Evolutionary conservation across 37 sponge, comb jelly and placozoan species (phyloP).

Genomic region (Beroe ovata): DNA sequence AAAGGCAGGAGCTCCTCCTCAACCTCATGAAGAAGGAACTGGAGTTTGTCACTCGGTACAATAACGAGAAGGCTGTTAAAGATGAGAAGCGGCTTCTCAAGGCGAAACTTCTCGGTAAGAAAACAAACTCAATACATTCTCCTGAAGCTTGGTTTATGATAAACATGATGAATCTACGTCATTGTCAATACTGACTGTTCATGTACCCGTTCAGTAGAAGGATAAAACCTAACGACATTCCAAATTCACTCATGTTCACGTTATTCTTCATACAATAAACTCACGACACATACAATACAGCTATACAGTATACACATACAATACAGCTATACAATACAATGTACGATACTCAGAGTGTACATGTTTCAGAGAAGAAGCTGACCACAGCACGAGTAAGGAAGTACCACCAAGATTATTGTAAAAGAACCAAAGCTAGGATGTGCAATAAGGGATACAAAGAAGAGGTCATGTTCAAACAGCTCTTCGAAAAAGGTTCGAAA

Average conservation of each 20-base stretch:
- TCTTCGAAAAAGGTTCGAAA: slow-evolving; percentile 58
- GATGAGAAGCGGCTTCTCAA: background rate
- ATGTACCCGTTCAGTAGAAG: too few species aligned
- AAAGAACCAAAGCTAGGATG: slow-evolving; percentile 24
- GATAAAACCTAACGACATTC: too few species aligned
- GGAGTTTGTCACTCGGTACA: slow-evolving; percentile 6
- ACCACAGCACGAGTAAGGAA: slow-evolving; percentile 38
- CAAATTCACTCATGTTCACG: too few species aligned
- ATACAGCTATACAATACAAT: too few species aligned
- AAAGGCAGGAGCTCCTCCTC: slow-evolving; percentile 29
- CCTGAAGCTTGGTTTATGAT: too few species aligned
- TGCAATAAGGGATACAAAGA: background rate
- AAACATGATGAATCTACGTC: too few species aligned
- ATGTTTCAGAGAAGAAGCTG: slow-evolving; percentile 32
- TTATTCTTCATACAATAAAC: too few species aligned
- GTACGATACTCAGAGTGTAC: too few species aligned
- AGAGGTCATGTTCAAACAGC: slow-evolving; percentile 4
- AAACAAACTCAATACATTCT: too few species aligned
- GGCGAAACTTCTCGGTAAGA: background rate
- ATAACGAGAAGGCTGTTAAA: background rate
- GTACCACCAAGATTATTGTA: slow-evolving; percentile 25
- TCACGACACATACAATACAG: too few species aligned
- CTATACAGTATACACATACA: too few species aligned
- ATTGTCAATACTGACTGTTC: too few species aligned
- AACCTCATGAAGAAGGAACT: slow-evolving; percentile 27